These are phyloP conservation scores for Podarcis cretensis DNA, from an alignment of 2,113 vertebrate species.

Conservation along the genomic window DNA sequence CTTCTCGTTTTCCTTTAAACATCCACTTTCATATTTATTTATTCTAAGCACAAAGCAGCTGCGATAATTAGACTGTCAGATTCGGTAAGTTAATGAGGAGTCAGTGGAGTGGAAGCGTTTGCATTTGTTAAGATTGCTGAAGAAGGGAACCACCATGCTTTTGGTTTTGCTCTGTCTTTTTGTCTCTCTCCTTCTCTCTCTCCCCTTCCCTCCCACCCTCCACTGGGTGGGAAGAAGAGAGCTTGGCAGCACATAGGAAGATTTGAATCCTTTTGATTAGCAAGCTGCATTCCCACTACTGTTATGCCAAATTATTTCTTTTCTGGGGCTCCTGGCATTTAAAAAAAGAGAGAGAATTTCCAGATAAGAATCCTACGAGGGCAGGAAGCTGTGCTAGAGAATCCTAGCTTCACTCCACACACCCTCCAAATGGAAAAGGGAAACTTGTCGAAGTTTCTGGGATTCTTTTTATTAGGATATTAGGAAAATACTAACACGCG, in stretches of 20 bases:
- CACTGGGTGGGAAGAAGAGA: conserved; percentile 71
- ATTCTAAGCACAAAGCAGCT: conserved; percentile 79
- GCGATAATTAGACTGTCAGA: conserved; percentile 86
- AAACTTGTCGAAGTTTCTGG: conserved; percentile 32
- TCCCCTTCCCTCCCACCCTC: conserved; percentile 30
- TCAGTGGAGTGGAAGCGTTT: conserved; percentile 76
- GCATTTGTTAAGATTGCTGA: conserved; percentile 72
- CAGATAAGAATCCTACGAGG: conserved; percentile 53
- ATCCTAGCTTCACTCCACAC: conserved; percentile 2
- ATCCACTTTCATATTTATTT: conserved; percentile 85
- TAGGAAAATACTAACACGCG: conserved; percentile 3
- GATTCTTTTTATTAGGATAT: conserved; percentile 30
- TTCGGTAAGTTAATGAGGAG: conserved; percentile 83
- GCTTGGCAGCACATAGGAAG: conserved; percentile 60
- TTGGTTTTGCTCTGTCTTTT: conserved; percentile 50
- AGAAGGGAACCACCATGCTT: conserved; percentile 60
- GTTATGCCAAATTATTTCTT: conserved; percentile 60
- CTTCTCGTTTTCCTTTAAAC: conserved; percentile 78
- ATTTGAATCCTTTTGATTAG: conserved; percentile 80
- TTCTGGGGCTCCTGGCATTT: conserved; percentile 38
- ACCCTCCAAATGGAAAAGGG: conserved; percentile 7
- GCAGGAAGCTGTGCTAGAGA: conserved; percentile 50
- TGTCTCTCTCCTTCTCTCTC: conserved; percentile 58
- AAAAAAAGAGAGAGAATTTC: not conserved
- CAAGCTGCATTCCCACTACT: conserved; percentile 63